Evolutionary conservation across 1,140 invertebrate species (phyloP), one percentile per base, ranked within the genome.

Genomic region (Anastatus disparis): DNA sequence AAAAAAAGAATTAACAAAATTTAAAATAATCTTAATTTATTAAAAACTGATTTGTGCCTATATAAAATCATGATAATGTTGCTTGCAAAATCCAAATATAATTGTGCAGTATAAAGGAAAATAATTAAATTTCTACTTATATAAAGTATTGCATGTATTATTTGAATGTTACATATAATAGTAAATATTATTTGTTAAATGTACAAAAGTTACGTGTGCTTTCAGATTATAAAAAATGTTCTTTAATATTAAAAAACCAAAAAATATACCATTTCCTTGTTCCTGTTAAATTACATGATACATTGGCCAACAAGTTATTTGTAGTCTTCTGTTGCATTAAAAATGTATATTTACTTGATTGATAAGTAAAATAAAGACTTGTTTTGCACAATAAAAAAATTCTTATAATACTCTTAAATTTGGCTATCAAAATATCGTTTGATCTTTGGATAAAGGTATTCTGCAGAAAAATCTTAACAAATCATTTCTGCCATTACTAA

Each of bases 11-110:
- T 38, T 31, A 58, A 56, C 8, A n/a, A 38, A 69, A 52, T 53
- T 68, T 59, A 56, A 22, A 65, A 65, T 53, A 46, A 58, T 46
- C 12, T 56, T 67, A 58, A 56, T 67, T 67, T 67, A 67, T 67
- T 63, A 56, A 63, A n/a, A 71, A 53, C 59, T 72, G 74, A 70
- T 74, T 35, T 35, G 10, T 35, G n/a, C n/a, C n/a, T n/a, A 56
- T 71, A 76, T 75, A 72, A 56, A 69, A 70, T 73, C 74, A 62
- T 61, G 61, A 74, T 71, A 56, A 58, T 73, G 31, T 46, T 27
- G 46, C 46, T 22, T 50, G 62, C 48, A 53, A 20, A n/a, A 53
- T 15, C 56, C 72, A 67, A 74, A 75, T 48, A 44, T 65, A 68
- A 62, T 67, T 59, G 56, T 72, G 67, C 53, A 52, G 58, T 56